Evolutionary conservation across 2,888 invertebrate species (phyloP).

Genomic region (Stegana nigrithorax): DNA sequence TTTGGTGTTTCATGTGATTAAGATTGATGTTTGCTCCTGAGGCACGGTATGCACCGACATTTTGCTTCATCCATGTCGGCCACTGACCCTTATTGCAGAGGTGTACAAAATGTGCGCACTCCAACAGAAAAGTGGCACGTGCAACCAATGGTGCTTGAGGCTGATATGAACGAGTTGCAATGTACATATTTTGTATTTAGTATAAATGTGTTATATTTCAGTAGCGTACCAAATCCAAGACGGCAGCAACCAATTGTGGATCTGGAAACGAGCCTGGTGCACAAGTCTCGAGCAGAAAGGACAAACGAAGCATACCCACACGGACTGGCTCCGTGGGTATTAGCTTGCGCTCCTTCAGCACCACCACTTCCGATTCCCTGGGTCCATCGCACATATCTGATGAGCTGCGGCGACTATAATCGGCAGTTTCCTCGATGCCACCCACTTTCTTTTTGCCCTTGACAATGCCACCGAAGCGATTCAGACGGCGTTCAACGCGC

Average conservation of each 20-base stretch:
- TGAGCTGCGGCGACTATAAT: slow-evolving; percentile 84
- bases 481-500: slow-evolving; percentile 89
- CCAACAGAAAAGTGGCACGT: slow-evolving; percentile 90
- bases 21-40: slow-evolving; percentile 72
- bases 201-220: too few relatives aligned
- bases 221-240: slow-evolving; percentile 92
- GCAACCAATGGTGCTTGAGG: slow-evolving; percentile 95
- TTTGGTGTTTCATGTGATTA: slow-evolving; percentile 66
- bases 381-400: slow-evolving; percentile 83
- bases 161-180: slow-evolving; percentile 67
- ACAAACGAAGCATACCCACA: slow-evolving; percentile 90
- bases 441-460: slow-evolving; percentile 91
- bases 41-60: slow-evolving; percentile 77
- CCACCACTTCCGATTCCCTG: slow-evolving; percentile 87
- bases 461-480: slow-evolving; percentile 82
- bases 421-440: slow-evolving; percentile 87
- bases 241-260: slow-evolving; percentile 92
- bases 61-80: slow-evolving; percentile 98
- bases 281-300: slow-evolving; percentile 93
- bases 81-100: slow-evolving; percentile 98
- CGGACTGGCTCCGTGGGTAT: slow-evolving; percentile 83
- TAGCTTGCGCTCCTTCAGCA: slow-evolving; percentile 86
- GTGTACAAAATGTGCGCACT: slow-evolving; percentile 97
- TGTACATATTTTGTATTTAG: not conserved
- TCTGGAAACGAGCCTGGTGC: slow-evolving; percentile 97